Evolutionary conservation across 1,140 invertebrate genomes (phyloP), one percentile per base, ranked within the genome.

Genomic region (Drosophila sulfurigaster): DNA sequence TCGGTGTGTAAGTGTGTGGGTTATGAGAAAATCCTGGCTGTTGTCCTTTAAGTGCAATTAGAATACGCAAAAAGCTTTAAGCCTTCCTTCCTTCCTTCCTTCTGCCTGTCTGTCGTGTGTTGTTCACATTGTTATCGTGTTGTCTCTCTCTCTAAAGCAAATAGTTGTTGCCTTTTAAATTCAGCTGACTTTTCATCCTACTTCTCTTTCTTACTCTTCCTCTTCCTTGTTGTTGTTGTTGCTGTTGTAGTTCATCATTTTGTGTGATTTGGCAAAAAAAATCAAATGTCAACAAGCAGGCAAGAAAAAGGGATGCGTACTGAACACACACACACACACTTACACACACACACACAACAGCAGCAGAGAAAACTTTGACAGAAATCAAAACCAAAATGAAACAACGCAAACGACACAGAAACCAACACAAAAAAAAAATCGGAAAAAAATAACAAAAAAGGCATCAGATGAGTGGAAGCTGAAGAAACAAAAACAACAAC

Each of bases 1-100:
- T 6, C n/a, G 5, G 15, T 11, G 11, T 54, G 51, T 30, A 10
- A 30, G 32, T 62, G 60, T 51, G 32, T 60, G 16, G 28, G 64
- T 41, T 62, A 48, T 48, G 71, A 56, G 56, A 46, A 69, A 54
- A 62, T 69, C 65, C 57, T 54, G 65, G 11, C 35, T 54, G 69
- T 45, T 57, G 48, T 52, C 66, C 67, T 57, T 75, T 16, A 75
- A 75, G 58, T 75, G 72, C 72, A 75, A 75, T 75, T 75, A 75
- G 66, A 75, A 70, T 70, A 63, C 59, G 67, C 49, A 68, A 32
- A 32, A 25, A 38, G 56, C 72, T 57, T 63, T 49, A 75, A 70
- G 72, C 66, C 71, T 69, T 74, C 38, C 63, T 25, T 25, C 8
- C 30, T 32, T 5, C 30, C 35, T 25, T 25, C 8, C 30, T 32